Evolutionary conservation across 2,888 invertebrate genomes (phyloP).

Genomic region (Ophioninae sp.): DNA sequence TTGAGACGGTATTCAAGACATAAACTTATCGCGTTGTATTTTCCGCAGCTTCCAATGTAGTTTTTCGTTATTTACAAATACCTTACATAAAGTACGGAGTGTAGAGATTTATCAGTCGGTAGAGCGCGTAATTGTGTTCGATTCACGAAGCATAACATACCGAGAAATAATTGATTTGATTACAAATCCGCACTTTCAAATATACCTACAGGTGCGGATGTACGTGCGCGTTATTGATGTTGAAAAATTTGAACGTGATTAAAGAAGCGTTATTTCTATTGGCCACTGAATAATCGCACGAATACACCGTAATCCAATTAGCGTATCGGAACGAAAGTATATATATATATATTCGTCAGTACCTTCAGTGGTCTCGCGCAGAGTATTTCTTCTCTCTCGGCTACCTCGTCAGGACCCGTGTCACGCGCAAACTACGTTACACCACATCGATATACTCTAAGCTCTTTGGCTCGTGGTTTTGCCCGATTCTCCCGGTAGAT

Average conservation of each 20-base stretch:
- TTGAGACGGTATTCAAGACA: background rate
- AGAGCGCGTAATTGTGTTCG: background rate
- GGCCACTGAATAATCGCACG: background rate
- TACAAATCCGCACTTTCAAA: background rate
- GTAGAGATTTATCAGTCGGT: background rate
- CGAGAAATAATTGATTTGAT: background rate
- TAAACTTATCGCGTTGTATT: background rate
- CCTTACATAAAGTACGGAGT: background rate
- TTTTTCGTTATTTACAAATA: background rate
- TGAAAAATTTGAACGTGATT: background rate
- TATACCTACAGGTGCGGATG: background rate
- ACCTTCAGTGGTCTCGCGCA: background rate
- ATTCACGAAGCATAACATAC: background rate
- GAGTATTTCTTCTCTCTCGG: slow-evolving; percentile 9
- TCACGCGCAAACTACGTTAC: slow-evolving; percentile 24
- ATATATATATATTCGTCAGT: slow-evolving; percentile 13
- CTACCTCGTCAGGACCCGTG: slow-evolving; percentile 11
- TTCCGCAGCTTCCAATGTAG: background rate
- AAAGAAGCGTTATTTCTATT: background rate
- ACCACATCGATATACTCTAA: slow-evolving; percentile 36
- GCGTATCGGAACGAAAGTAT: background rate
- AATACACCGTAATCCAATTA: background rate
- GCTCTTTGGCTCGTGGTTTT: slow-evolving; percentile 41
- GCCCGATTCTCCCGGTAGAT: slow-evolving; percentile 45
- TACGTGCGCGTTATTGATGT: background rate